These are phyloP conservation scores for Lutraria rhynchaena DNA, from an alignment of 1,140 invertebrate genomes.

Conservation along the genomic window DNA sequence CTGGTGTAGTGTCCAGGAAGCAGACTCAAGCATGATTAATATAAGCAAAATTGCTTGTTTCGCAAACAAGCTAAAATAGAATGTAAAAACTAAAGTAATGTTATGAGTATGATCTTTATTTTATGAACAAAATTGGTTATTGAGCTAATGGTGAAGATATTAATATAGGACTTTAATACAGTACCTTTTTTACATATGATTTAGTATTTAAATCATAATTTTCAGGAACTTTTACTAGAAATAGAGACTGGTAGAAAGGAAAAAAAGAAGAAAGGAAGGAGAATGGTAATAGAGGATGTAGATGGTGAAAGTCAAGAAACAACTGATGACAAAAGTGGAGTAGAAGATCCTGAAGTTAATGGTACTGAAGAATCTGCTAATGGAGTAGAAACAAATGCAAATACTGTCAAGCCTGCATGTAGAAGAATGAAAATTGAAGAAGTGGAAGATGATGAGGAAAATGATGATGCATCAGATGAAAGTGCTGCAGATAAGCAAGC, in stretches of 20 bases:
- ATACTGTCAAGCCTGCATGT: constrained; percentile 11
- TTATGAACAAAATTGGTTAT: too few species aligned
- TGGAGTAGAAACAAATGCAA: background rate
- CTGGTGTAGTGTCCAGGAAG: too few species aligned
- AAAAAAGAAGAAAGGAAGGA: constrained; percentile 71
- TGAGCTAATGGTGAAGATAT: too few species aligned
- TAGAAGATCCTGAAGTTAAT: background rate
- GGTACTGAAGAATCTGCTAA: background rate
- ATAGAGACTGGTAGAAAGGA: constrained; percentile 63
- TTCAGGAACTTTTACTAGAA: constrained; percentile 68
- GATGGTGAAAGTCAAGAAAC: constrained; percentile 17
- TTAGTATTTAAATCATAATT: too few species aligned
- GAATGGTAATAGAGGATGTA: constrained; percentile 79
- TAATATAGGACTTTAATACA: too few species aligned
- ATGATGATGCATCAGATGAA: constrained; percentile 55
- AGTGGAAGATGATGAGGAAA: constrained; percentile 58
- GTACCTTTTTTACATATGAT: too few species aligned
- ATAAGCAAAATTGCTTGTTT: too few species aligned
- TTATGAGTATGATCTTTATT: too few species aligned
- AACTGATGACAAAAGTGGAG: background rate
- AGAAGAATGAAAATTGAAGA: constrained; percentile 58
- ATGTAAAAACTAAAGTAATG: too few species aligned
- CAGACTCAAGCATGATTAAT: too few species aligned
- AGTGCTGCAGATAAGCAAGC: background rate
- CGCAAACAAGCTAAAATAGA: too few species aligned